These are phyloP conservation scores for Artibeus jamaicensis DNA, from an alignment of 2,797 vertebrate genomes.

Conservation along the genomic window DNA sequence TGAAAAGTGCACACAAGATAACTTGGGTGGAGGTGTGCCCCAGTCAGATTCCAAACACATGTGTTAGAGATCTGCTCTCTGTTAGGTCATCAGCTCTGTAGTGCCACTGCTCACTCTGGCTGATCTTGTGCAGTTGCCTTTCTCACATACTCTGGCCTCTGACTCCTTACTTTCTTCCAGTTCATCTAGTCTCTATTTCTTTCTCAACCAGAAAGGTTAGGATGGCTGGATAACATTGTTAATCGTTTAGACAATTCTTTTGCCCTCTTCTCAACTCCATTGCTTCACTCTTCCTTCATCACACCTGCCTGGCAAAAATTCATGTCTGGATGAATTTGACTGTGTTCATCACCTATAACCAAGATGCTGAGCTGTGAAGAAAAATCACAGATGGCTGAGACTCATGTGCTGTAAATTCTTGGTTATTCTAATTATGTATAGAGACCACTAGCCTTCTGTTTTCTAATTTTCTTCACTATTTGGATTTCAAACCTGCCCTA, in stretches of 20 bases:
- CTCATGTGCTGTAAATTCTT: not conserved
- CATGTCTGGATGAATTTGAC: not conserved
- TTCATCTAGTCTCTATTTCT: not conserved
- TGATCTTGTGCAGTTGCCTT: not conserved
- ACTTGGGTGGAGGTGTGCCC: not conserved
- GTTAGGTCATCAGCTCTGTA: not conserved
- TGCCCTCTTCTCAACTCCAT: not conserved
- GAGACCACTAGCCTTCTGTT: not conserved
- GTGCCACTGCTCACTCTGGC: not conserved
- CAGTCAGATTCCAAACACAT: no score
- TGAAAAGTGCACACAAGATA: not conserved
- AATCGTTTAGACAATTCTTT: not conserved
- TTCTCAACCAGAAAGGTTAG: not conserved
- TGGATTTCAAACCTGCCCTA: not conserved
- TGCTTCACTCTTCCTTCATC: not conserved
- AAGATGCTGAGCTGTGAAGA: not conserved
- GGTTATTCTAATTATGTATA: not conserved
- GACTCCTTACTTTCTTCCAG: not conserved
- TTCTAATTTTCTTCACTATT: not conserved
- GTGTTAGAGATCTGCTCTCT: not conserved
- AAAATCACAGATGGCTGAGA: not conserved
- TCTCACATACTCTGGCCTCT: not conserved
- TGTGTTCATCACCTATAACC: not conserved
- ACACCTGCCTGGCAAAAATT: not conserved
- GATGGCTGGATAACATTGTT: not conserved